These are phyloP conservation scores for Bombus haemorrhoidalis DNA, from an alignment of 1,140 invertebrate genomes.

Conservation along the genomic window DNA sequence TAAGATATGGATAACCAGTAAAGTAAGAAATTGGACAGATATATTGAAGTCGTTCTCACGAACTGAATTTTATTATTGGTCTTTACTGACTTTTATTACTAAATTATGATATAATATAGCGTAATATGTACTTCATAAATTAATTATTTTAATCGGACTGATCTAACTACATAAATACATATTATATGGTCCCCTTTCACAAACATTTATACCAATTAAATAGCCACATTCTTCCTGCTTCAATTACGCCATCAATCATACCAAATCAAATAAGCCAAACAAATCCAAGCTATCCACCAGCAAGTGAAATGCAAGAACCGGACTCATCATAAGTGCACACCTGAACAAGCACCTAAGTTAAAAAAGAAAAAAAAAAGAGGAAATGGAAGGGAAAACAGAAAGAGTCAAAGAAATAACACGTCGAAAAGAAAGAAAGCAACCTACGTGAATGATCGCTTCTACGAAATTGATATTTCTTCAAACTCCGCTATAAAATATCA, in stretches of 20 bases:
- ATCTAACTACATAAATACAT: background rate
- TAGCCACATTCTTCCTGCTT: background rate
- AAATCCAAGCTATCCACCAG: background rate
- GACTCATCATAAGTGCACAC: background rate
- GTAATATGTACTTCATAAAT: background rate
- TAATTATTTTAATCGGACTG: background rate
- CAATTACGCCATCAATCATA: background rate
- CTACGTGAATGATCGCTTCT: background rate
- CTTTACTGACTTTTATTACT: background rate
- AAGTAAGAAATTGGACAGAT: background rate
- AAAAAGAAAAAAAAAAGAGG: background rate
- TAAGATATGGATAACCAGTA: background rate
- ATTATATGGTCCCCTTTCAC: too few relatives aligned
- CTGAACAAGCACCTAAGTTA: background rate
- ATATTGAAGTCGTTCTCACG: background rate
- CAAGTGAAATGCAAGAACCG: background rate
- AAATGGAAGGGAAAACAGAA: background rate
- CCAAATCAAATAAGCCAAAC: background rate
- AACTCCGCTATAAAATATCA: background rate
- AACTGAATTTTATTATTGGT: background rate
- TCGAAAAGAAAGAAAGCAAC: background rate
- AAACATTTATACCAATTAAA: background rate
- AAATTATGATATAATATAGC: background rate
- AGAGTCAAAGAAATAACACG: background rate
- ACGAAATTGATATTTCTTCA: slow-evolving; percentile 26